A percentile compares a stretch with the other conserved stretches of the same genome.
Conservation (phyloP, 2,888 invertebrate species). For the Nycteola revayana region DNA sequence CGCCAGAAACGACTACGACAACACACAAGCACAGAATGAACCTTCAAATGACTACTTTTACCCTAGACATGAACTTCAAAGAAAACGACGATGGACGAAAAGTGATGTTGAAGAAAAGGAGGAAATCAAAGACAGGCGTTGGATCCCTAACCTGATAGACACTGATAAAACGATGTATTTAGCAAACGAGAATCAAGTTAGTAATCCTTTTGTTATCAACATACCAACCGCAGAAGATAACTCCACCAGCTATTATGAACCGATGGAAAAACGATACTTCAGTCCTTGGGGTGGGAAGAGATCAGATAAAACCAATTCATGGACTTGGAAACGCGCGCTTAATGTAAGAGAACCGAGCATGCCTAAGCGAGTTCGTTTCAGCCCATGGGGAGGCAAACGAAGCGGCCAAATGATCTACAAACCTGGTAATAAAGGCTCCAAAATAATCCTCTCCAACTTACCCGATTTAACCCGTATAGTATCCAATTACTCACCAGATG, state of each 20-base stretch:
- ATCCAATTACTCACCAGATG: conserved; percentile 54
- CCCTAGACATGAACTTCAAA: conserved; percentile 19
- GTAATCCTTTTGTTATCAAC: conserved; percentile 35
- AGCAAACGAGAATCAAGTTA: conserved; percentile 35
- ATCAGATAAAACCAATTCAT: conserved; percentile 39
- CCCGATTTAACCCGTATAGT: conserved; percentile 64
- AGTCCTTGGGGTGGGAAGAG: conserved; percentile 76
- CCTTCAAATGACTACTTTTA: conserved; percentile 10
- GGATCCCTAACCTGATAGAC: conserved; percentile 53
- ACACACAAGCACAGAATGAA: conserved; percentile 11
- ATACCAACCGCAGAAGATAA: conserved; percentile 7
- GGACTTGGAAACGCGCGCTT: conserved; percentile 65
- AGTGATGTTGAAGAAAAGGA: conserved; percentile 37
- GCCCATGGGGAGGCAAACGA: conserved; percentile 75
- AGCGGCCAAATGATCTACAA: conserved; percentile 68
- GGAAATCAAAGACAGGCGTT: conserved; percentile 34
- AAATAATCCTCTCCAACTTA: conserved; percentile 60
- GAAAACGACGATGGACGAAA: conserved; percentile 33
- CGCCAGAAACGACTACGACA: conserved; percentile 19
- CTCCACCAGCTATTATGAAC: conserved; percentile 7
- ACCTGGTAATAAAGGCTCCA: conserved; percentile 55
- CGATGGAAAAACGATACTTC: conserved; percentile 59
- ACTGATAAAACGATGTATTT: conserved; percentile 47
- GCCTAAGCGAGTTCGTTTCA: conserved; percentile 74
- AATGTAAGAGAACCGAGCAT: conserved; percentile 65